phyloP scores from a whole-genome alignment of 1,140 invertebrate genomes.

The Drosophila kikkawai region DNA sequence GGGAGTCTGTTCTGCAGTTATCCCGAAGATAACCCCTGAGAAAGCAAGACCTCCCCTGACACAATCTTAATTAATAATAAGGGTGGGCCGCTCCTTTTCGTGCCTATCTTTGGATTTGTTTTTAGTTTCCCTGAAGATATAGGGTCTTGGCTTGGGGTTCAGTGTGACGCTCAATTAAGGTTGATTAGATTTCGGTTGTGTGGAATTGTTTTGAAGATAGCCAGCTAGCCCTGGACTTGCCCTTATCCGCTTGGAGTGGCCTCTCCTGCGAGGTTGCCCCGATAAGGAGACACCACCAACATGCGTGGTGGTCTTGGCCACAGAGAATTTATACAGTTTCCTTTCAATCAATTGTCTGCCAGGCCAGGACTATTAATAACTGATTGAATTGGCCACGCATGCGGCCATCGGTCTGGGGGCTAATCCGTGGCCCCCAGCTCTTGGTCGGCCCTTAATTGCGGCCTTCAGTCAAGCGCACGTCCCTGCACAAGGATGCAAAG shows the following conservation, averaged over 20 bases:
- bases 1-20: conserved; percentile 24
- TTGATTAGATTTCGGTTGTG: conserved; percentile 67
- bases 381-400: conserved; percentile 64
- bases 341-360: conserved; percentile 71
- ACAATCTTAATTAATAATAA: conserved; percentile 67
- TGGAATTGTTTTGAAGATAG: conserved; percentile 32
- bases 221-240: conserved; percentile 43
- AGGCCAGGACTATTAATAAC: conserved; percentile 69
- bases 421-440: conserved; percentile 19
- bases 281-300: conserved; percentile 51
- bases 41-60: conserved; percentile 55
- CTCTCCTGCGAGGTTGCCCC: conserved; percentile 16
- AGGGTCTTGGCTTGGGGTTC: conserved; percentile 21
- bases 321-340: conserved; percentile 46
- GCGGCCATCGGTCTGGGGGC: conserved; percentile 1
- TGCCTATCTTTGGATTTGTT: conserved; percentile 9
- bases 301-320: conserved; percentile 55
- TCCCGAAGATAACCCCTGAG: conserved; percentile 21
- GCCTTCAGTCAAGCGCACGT: conserved; percentile 48
- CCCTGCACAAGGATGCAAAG: conserved; percentile 13
- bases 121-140: conserved; percentile 21
- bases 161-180: conserved; percentile 55
- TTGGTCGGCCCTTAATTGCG: conserved; percentile 44
- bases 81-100: conserved; percentile 12
- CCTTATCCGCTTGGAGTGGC: conserved; percentile 42